Base-by-base conservation (phyloP, 2,113 vertebrate genomes). In the Hyla sarda region DNA sequence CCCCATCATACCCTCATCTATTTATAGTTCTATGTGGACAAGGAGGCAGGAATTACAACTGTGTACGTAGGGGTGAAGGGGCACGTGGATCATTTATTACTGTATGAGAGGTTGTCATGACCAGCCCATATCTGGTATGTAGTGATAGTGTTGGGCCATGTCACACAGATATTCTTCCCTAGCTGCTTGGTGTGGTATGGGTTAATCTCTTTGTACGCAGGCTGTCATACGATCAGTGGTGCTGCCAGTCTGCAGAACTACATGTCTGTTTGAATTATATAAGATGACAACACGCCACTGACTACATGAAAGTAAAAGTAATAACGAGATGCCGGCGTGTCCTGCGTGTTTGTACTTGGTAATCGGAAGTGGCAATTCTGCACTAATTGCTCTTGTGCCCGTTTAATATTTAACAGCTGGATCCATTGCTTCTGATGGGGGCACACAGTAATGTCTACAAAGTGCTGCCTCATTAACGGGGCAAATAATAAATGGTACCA, bases 321-420 rank as follows among this genome's bases (percentile, higher is more conserved):
- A 10, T 16, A 45, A 37, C 12, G 77, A 60, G 52, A 45, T 17
- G 48, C 34, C 8, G 32, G 77, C 56, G 0, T 1, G 28, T 74
- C 52, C 54, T 56, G 19, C 7, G 30, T 19, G 32, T 30, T 16
- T 84, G 71, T 74, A 41, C n/a, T 14, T 14, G 23, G 37, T 75
- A 84, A 75, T 84, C 14, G 3, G 71, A 75, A 25, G 71, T 60
- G 71, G 71, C 82, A 75, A 60, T 75, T 19, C 69, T 74, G 69
- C 82, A 60, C 67, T 74, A 54, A 83, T 54, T 74, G 71, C 82
- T 75, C 82, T 47, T 74, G 32, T 62, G 12, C 34, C 32, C 50
- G 3, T 75, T 60, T 84, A 84, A 84, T 84, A 84, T 75, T 84
- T 84, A 84, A 62, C 52, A 74, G 11, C 37, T 17, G 74, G 74